Evolutionary conservation across 2,797 vertebrate species (phyloP).

Genomic region (Cynodonichthys magdalenae): DNA sequence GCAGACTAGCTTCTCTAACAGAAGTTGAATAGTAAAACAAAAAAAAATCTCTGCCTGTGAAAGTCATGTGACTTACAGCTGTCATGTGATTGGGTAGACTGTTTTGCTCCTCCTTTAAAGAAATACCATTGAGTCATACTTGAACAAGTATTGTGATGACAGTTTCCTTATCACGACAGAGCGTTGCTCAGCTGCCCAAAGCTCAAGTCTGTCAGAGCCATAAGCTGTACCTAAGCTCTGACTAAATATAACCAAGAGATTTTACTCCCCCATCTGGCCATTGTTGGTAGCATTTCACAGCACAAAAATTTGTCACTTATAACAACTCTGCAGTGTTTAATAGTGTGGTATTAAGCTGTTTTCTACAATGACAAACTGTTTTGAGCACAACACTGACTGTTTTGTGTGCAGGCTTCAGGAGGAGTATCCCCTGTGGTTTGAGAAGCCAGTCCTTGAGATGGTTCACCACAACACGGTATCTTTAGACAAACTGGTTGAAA

Average conservation of each 20-base stretch:
- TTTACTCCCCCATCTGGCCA: slow-evolving; percentile 64
- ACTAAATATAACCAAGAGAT: slow-evolving; percentile 46
- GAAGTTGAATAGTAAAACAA: slow-evolving; percentile 11
- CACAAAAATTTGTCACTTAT: slow-evolving; percentile 30
- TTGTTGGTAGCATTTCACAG: neutral
- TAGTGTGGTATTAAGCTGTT: neutral
- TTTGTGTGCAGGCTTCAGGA: slow-evolving; percentile 88
- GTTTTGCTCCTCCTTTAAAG: slow-evolving; percentile 50
- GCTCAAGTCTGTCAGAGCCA: slow-evolving; percentile 41
- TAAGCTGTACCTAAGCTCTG: slow-evolving; percentile 37
- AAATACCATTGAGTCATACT: slow-evolving; percentile 60
- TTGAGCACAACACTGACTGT: neutral
- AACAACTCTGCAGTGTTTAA: neutral
- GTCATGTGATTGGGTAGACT: slow-evolving; percentile 49
- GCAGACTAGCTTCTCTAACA: neutral
- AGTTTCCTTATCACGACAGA: slow-evolving; percentile 1
- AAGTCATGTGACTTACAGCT: slow-evolving; percentile 54
- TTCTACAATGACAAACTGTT: neutral
- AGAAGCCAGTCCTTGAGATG: slow-evolving; percentile 95
- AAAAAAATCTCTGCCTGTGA: slow-evolving; percentile 17
- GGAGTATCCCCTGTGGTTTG: slow-evolving; percentile 96
- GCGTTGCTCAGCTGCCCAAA: slow-evolving; percentile 5
- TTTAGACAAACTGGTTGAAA: slow-evolving; percentile 95
- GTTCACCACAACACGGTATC: slow-evolving; percentile 98
- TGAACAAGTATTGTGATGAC: slow-evolving; percentile 32